phyloP scores from a whole-genome alignment of 2,888 invertebrate genomes.

The Rhorus exstirpatorius region DNA sequence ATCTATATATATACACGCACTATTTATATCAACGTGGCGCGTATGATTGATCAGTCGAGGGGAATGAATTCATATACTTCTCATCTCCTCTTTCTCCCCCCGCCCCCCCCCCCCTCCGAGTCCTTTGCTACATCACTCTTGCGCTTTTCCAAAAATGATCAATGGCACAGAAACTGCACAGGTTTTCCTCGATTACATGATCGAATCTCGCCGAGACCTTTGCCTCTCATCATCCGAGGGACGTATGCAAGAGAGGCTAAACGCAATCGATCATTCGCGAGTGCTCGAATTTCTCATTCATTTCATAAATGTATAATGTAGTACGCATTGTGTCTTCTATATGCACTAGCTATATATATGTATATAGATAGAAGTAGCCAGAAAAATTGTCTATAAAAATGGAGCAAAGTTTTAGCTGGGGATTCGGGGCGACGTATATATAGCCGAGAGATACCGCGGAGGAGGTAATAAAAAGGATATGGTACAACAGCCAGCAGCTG shows the following conservation, averaged over 20 bases:
- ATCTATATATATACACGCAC: background rate
- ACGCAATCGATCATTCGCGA: constrained; percentile 63
- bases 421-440: background rate
- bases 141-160: constrained; percentile 64
- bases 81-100: constrained; percentile 6
- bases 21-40: constrained; percentile 58
- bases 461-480: constrained; percentile 15
- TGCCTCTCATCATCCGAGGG: constrained; percentile 41
- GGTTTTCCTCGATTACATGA: constrained; percentile 61
- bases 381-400: constrained; percentile 32
- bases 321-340: constrained; percentile 15
- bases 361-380: constrained; percentile 6
- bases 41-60: constrained; percentile 72
- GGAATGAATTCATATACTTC: constrained; percentile 65
- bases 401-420: constrained; percentile 16
- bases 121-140: constrained; percentile 32
- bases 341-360: background rate
- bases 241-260: constrained; percentile 5
- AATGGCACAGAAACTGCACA: constrained; percentile 61
- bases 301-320: constrained; percentile 60
- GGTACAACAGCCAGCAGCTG: constrained; percentile 61
- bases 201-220: constrained; percentile 61
- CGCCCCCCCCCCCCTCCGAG: background rate
- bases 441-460: constrained; percentile 4
- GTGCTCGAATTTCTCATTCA: constrained; percentile 64